Percentiles rank a stretch among this genome's conserved stretches.
Evolutionary conservation across 2,888 invertebrate genomes (phyloP).

Genomic region (Metallyticus violacea): DNA sequence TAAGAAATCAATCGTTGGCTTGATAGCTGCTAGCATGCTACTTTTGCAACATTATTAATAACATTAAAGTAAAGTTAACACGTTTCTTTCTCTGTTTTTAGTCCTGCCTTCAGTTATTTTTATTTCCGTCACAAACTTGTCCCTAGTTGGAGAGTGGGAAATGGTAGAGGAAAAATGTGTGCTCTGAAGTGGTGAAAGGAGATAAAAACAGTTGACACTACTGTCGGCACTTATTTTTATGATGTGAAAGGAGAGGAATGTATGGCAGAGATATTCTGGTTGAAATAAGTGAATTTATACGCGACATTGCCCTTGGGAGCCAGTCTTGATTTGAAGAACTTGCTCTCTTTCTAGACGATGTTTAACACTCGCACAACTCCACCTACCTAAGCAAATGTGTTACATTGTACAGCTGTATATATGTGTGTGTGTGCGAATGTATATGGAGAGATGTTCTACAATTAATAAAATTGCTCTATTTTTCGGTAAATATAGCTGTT

Average conservation of each 20-base stretch:
- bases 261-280: neutral
- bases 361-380: neutral
- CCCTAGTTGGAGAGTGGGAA: neutral
- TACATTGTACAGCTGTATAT: neutral
- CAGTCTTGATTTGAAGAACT: no score
- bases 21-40: no score
- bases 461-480: neutral
- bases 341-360: neutral
- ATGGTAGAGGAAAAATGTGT: neutral
- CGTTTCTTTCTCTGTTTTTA: neutral
- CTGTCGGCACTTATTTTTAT: neutral
- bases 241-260: neutral
- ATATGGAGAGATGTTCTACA: neutral
- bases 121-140: neutral
- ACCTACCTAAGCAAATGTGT: neutral
- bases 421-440: neutral
- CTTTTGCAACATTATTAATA: neutral
- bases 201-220: neutral
- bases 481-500: neutral
- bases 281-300: neutral
- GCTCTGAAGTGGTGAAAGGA: neutral
- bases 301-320: neutral
- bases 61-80: neutral
- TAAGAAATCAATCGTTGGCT: no score
- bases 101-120: neutral